Percentiles rank a stretch among this genome's conserved stretches.
Evolutionary conservation across 1,140 invertebrate genomes (phyloP).

Genomic region (Drosophila takahashii): DNA sequence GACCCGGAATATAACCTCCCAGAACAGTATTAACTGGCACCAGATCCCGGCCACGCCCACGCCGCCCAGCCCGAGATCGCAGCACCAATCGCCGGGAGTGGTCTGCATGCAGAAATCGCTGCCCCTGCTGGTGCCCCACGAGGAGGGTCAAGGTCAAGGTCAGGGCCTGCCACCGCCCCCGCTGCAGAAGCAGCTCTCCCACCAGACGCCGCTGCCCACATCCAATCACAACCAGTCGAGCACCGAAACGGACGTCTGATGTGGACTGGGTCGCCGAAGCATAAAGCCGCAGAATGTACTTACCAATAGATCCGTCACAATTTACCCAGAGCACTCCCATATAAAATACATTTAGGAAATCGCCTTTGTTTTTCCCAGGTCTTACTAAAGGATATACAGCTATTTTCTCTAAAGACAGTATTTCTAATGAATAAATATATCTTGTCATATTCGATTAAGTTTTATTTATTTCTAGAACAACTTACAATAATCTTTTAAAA

Average conservation of each 20-base stretch:
- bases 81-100: conserved; percentile 54
- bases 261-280: conserved; percentile 2
- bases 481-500: no score
- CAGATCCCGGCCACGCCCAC: conserved; percentile 79
- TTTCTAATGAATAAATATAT: no score
- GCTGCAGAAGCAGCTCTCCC: conserved; percentile 67
- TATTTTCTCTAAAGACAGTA: not conserved
- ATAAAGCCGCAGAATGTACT: conserved; percentile 29
- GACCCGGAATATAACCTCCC: conserved; percentile 86
- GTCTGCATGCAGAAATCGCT: conserved; percentile 42
- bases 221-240: conserved; percentile 45
- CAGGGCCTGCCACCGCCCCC: conserved; percentile 35
- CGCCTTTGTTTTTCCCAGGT: not conserved
- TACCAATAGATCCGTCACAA: conserved; percentile 43
- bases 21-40: conserved; percentile 85
- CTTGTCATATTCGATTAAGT: no score
- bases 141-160: conserved; percentile 13
- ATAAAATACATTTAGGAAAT: conserved; percentile 4
- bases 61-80: conserved; percentile 71
- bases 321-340: conserved; percentile 1
- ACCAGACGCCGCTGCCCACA: conserved; percentile 56
- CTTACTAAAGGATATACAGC: not conserved
- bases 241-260: conserved; percentile 76
- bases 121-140: conserved; percentile 45
- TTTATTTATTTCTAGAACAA: no score